These are phyloP conservation scores for Celastrina argiolus DNA, from an alignment of 2,888 invertebrate species.

Conservation along the genomic window DNA sequence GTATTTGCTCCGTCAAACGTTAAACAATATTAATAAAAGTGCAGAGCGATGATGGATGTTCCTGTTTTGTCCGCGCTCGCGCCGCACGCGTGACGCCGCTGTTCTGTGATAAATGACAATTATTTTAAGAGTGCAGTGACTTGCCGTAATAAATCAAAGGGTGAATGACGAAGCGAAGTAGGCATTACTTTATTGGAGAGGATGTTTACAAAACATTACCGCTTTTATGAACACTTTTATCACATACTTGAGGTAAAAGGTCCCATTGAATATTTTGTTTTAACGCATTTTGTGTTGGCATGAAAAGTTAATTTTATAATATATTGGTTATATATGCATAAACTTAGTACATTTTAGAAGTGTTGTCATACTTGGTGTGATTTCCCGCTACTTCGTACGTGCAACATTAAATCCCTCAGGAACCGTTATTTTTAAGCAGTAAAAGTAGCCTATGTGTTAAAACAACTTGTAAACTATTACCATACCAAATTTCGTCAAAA, in stretches of 20 bases:
- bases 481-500: too few relatives aligned
- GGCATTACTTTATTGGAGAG: slow-evolving; percentile 11
- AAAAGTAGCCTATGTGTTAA: too few relatives aligned
- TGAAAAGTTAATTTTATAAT: not conserved
- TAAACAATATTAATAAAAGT: not conserved
- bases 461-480: too few relatives aligned
- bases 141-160: slow-evolving; percentile 29
- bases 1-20: not conserved
- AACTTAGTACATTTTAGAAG: too few relatives aligned
- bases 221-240: slow-evolving; percentile 6
- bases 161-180: slow-evolving; percentile 21
- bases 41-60: slow-evolving; percentile 9
- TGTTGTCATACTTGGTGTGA: too few relatives aligned
- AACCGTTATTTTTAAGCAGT: too few relatives aligned
- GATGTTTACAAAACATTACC: not conserved
- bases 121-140: slow-evolving; percentile 32
- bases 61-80: slow-evolving; percentile 12
- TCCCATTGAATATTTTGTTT: not conserved
- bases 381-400: too few relatives aligned
- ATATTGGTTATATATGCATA: too few relatives aligned
- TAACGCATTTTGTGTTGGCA: not conserved
- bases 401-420: too few relatives aligned
- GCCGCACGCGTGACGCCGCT: slow-evolving; percentile 15
- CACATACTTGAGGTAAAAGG: not conserved
- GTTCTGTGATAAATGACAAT: slow-evolving; percentile 35